phyloP scores from a whole-genome alignment of 2,888 invertebrate species.

The Cosmorhoe ocellata region DNA sequence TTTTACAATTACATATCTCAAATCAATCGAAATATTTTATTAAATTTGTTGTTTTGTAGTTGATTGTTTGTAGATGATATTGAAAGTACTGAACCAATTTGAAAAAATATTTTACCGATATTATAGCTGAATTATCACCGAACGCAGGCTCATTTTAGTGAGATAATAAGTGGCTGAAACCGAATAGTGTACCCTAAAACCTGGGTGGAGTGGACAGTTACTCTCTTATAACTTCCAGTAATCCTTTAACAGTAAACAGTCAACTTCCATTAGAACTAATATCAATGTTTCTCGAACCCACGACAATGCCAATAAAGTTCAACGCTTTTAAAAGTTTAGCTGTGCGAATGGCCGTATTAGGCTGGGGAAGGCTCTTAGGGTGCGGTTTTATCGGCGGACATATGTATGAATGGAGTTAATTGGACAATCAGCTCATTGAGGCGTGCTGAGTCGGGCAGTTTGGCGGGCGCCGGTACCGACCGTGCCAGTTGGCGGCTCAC shows the following conservation, averaged over 20 bases:
- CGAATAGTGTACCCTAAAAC: no score
- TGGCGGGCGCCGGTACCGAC: constrained; percentile 57
- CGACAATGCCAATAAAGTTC: constrained; percentile 44
- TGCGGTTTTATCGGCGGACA: constrained; percentile 52
- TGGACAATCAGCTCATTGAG: constrained; percentile 72
- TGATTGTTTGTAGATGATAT: no score
- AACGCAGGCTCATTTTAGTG: no score
- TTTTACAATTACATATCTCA: no score
- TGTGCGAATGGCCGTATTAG: constrained; percentile 57
- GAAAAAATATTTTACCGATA: no score
- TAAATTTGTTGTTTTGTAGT: no score
- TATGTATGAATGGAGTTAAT: constrained; percentile 78
- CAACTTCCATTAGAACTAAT: constrained; percentile 16
- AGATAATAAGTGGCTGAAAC: no score
- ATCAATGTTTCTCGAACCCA: constrained; percentile 18
- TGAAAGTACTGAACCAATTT: no score
- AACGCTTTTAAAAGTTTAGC: constrained; percentile 46
- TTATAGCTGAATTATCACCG: no score
- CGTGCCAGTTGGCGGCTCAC: constrained; percentile 71
- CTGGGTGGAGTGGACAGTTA: no score
- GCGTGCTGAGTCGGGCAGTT: constrained; percentile 64
- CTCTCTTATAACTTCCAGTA: constrained; percentile 1
- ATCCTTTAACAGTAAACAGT: neutral
- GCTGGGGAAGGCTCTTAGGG: constrained; percentile 57
- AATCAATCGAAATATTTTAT: no score